Evolutionary conservation across 2,113 vertebrate genomes (phyloP).

Genomic region (Tragelaphus scriptus): DNA sequence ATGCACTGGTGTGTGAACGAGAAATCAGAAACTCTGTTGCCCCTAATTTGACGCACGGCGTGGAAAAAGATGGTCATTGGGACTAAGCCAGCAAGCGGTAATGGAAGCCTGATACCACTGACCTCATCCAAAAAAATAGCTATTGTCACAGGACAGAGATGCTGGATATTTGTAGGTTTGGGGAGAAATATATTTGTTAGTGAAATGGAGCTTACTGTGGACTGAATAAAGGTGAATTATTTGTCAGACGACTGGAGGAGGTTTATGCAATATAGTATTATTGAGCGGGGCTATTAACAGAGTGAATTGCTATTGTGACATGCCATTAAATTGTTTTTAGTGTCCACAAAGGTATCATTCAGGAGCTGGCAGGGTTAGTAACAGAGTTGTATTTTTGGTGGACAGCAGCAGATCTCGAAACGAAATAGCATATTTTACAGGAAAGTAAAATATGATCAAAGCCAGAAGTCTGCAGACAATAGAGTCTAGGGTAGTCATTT

Average conservation of each 20-base stretch:
- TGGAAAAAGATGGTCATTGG: constrained; percentile 59
- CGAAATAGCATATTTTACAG: constrained; percentile 75
- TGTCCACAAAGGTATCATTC: constrained; percentile 88
- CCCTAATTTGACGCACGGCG: constrained; percentile 65
- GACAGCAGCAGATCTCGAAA: constrained; percentile 82
- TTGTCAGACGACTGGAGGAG: constrained; percentile 82
- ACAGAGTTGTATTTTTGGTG: constrained; percentile 87
- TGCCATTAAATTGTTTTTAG: constrained; percentile 89
- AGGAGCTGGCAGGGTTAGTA: constrained; percentile 82
- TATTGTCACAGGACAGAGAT: constrained; percentile 73
- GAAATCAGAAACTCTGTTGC: constrained; percentile 57
- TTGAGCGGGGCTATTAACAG: constrained; percentile 86
- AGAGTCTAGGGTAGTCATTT: not conserved
- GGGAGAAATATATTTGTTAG: constrained; percentile 86
- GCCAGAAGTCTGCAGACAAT: not conserved
- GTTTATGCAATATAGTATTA: constrained; percentile 86
- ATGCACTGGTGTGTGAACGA: constrained; percentile 53
- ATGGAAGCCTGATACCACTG: constrained; percentile 72
- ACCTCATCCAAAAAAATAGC: constrained; percentile 76
- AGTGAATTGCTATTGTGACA: constrained; percentile 89
- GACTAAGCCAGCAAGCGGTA: constrained; percentile 38
- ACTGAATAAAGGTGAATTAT: constrained; percentile 87
- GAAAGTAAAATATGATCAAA: constrained; percentile 68
- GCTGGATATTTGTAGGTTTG: constrained; percentile 79
- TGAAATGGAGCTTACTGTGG: constrained; percentile 85